Conservation (phyloP, 2,113 vertebrate species). For the Vimba vimba region DNA sequence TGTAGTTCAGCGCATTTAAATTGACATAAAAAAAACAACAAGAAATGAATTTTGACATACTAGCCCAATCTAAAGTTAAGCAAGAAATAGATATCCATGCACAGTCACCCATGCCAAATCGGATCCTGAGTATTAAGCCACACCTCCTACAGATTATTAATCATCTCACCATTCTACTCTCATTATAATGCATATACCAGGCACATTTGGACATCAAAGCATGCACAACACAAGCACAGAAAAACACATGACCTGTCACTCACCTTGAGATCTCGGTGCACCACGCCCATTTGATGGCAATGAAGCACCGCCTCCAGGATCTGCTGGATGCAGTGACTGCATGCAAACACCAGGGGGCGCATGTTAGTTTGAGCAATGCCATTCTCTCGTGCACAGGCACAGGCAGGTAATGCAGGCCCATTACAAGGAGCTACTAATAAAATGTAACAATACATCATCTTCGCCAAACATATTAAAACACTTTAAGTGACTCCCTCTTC, state of each 20-base stretch:
- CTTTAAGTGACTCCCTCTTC: background rate
- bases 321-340: slow-evolving; percentile 98
- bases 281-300: slow-evolving; percentile 96
- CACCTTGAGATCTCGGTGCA: slow-evolving; percentile 98
- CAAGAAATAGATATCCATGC: slow-evolving; percentile 12
- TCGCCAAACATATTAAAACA: background rate
- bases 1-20: background rate
- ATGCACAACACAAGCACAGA: background rate
- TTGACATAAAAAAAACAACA: background rate
- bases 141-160: background rate
- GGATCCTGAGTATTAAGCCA: background rate
- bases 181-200: background rate
- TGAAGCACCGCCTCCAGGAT: slow-evolving; percentile 96
- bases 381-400: slow-evolving; percentile 64
- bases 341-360: slow-evolving; percentile 83
- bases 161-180: background rate
- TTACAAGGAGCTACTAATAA: background rate
- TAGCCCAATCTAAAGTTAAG: background rate
- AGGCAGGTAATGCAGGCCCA: slow-evolving; percentile 38
- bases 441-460: background rate
- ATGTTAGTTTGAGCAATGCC: slow-evolving; percentile 79
- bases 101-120: background rate
- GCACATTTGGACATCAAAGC: background rate
- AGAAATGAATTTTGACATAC: background rate
- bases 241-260: slow-evolving; percentile 68